Percentiles rank a stretch among this genome's conserved stretches.
Conservation (phyloP, 2,113 vertebrate genomes). For the Fukomys damarensis region DNA sequence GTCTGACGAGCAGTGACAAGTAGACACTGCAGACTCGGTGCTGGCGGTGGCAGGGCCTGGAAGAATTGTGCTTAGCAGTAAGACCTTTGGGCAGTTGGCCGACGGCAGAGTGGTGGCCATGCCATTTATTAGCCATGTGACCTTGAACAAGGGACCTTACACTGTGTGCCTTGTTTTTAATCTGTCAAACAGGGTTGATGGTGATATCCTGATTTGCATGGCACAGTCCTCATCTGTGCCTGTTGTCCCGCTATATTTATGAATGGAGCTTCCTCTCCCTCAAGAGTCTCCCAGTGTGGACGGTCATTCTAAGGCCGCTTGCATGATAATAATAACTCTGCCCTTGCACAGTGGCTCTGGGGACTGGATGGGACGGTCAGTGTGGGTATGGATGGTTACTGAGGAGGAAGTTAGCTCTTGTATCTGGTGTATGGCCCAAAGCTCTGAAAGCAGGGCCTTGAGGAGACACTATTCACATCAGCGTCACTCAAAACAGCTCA, state of each 20-base stretch:
- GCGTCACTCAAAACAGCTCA: background rate
- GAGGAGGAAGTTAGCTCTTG: background rate
- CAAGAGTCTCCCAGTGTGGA: background rate
- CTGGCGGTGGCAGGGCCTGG: no score
- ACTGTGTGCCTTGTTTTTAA: background rate
- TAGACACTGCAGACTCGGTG: background rate
- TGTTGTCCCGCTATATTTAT: background rate
- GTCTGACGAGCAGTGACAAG: background rate
- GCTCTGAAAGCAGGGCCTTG: background rate
- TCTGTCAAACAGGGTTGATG: background rate
- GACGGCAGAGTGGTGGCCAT: background rate
- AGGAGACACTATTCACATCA: background rate
- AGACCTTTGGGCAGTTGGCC: background rate
- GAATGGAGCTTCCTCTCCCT: background rate
- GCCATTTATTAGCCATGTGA: background rate
- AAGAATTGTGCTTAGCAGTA: background rate
- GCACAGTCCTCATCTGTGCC: background rate
- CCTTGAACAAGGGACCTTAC: background rate
- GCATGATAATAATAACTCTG: background rate
- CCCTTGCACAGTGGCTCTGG: background rate
- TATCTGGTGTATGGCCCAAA: background rate
- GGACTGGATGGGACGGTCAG: background rate
- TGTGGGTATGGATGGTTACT: no score
- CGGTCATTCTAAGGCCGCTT: background rate
- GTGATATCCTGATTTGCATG: background rate